Evolutionary conservation across 2,113 vertebrate species (phyloP), one percentile per base, ranked within the genome.

Genomic region (Serinus canaria): DNA sequence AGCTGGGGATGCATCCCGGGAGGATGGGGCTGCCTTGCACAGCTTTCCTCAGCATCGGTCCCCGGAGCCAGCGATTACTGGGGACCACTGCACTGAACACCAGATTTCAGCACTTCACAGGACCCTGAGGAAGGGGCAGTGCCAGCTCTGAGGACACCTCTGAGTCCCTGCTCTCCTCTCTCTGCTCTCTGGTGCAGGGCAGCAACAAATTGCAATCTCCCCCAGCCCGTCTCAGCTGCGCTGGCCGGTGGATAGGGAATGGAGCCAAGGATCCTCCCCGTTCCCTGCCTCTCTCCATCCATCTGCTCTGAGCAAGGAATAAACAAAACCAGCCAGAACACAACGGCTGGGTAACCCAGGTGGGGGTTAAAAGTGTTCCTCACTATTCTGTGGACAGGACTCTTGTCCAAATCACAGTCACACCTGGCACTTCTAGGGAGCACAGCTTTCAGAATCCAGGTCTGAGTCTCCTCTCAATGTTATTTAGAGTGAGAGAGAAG

Each of bases 211-310:
- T 35, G 63, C 35, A 59, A 55, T 46, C 52, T 95, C 79, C 82
- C 81, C 72, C 93, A 86, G 25, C 70, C 63, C 9, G 11, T 11
- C 95, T 97, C 94, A 97, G 91, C 93, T 96, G 93, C 2, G 82
- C 89, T 90, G 92, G 95, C 95, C 95, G 20, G 91, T 93, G 87
- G 37, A 80, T 15, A 59, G 92, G 93, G 91, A 96, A 82, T 7
- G 91, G 79, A 96, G 93, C 95, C 96, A 96, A 94, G 75, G 89
- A 95, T 93, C 94, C 96, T 95, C 94, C 92, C 94, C 41, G 0
- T 68, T 96, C 92, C 92, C 94, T 95, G 95, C 93, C 87, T 94
- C 90, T 94, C 70, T 83, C 84, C 22, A 90, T 95, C 90, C 94
- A 96, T 95, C 93, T 97, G 95, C 92, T 96, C 59, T 0, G 11